Percentiles rank a stretch among this genome's conserved stretches.
phyloP scores from a whole-genome alignment of 2,113 vertebrate species.

The Clarias gariepinus region DNA sequence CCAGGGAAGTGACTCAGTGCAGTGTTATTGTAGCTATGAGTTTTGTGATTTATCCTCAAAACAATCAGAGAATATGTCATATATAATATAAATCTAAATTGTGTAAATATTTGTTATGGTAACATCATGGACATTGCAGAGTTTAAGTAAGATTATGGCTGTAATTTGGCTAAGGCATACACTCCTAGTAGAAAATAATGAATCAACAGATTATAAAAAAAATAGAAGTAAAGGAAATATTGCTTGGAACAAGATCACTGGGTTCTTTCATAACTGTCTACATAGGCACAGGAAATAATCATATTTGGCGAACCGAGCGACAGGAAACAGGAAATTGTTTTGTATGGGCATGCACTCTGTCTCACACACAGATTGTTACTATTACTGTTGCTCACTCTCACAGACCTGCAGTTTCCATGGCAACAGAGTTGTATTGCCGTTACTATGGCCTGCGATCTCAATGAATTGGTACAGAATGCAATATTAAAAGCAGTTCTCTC shows the following conservation, averaged over 20 bases:
- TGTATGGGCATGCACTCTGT: constrained; percentile 66
- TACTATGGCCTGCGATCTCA: constrained; percentile 59
- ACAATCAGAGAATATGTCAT: constrained; percentile 1
- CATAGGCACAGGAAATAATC: constrained; percentile 47
- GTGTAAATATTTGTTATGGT: not conserved
- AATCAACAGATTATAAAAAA: not conserved
- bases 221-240: not conserved
- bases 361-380: constrained; percentile 67
- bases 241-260: not conserved
- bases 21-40: constrained; percentile 8
- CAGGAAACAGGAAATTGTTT: constrained; percentile 70
- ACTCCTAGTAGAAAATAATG: not conserved
- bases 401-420: constrained; percentile 76
- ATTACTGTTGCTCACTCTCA: constrained; percentile 60
- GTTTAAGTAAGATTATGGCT: not conserved
- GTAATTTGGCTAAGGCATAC: not conserved
- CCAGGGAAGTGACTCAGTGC: not conserved
- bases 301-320: constrained; percentile 59
- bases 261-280: constrained; percentile 30
- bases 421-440: constrained; percentile 75
- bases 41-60: not conserved
- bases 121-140: not conserved
- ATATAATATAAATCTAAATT: not conserved
- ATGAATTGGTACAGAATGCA: constrained; percentile 51
- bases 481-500: constrained; percentile 41